phyloP scores from a whole-genome alignment of 2,797 vertebrate species.

The Siniperca obscura region DNA sequence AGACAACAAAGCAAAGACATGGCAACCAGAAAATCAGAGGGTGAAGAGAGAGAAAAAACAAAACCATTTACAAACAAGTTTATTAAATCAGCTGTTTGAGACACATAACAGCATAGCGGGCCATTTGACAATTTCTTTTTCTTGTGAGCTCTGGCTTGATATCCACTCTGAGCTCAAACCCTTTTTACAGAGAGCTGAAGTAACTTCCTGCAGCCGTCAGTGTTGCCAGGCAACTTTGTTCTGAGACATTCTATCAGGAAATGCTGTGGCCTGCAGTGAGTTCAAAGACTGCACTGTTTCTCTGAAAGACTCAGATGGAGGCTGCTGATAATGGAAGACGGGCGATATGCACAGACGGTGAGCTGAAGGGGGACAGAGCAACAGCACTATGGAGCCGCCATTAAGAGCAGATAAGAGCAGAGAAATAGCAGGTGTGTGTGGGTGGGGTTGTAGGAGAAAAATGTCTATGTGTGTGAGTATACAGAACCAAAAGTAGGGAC shows the following conservation, averaged over 20 bases:
- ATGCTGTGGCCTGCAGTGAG: slow-evolving; percentile 39
- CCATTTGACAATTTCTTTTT: slow-evolving; percentile 39
- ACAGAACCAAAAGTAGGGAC: too few relatives aligned
- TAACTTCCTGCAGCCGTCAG: slow-evolving; percentile 52
- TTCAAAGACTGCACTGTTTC: slow-evolving; percentile 59
- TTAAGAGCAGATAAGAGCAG: slow-evolving; percentile 44
- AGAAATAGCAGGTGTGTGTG: slow-evolving; percentile 36
- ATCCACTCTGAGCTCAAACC: slow-evolving; percentile 13
- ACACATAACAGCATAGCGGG: background rate
- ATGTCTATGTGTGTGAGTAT: background rate
- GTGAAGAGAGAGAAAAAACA: background rate
- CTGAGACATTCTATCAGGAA: slow-evolving; percentile 41
- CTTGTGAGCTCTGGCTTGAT: slow-evolving; percentile 15
- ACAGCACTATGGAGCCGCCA: slow-evolving; percentile 19
- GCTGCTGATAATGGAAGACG: slow-evolving; percentile 63
- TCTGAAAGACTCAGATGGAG: slow-evolving; percentile 56
- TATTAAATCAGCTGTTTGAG: slow-evolving; percentile 20
- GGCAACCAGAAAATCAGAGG: slow-evolving; percentile 5
- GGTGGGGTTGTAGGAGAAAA: background rate
- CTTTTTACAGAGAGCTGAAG: slow-evolving; percentile 24
- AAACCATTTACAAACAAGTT: background rate
- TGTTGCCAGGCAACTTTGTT: slow-evolving; percentile 73
- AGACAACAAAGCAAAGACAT: slow-evolving; percentile 14
- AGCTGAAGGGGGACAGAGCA: slow-evolving; percentile 40
- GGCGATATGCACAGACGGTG: slow-evolving; percentile 30